phyloP scores from a whole-genome alignment of 2,888 invertebrate genomes.

The Rhagium mordax region DNA sequence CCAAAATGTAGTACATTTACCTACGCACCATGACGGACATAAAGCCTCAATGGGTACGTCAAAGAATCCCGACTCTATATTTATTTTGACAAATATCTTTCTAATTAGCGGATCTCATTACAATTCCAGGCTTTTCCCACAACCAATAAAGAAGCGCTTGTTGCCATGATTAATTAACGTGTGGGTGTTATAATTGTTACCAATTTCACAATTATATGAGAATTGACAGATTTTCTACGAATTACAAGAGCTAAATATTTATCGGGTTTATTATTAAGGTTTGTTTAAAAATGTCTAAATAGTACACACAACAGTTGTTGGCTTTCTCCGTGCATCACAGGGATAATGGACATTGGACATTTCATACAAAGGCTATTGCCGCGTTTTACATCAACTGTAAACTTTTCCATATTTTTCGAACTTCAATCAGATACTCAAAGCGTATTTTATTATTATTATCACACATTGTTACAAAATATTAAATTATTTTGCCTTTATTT shows the following conservation, averaged over 20 bases:
- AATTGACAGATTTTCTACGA: conserved; percentile 53
- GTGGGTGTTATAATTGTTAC: conserved; percentile 51
- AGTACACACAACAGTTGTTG: not conserved
- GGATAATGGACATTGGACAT: too few species aligned
- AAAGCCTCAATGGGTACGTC: not conserved
- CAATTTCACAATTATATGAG: conserved; percentile 53
- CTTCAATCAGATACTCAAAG: too few species aligned
- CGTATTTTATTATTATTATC: too few species aligned
- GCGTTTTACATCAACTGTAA: too few species aligned
- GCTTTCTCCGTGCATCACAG: not conserved
- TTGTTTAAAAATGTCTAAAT: not conserved
- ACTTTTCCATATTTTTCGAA: too few species aligned
- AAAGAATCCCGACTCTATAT: not conserved
- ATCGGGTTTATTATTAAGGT: conserved; percentile 24
- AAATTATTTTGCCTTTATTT: too few species aligned
- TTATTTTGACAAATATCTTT: conserved; percentile 2
- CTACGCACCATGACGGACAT: not conserved
- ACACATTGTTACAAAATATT: too few species aligned
- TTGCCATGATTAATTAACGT: conserved; percentile 44
- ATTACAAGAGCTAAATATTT: conserved; percentile 46
- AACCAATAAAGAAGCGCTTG: conserved; percentile 22
- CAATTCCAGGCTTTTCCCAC: conserved; percentile 35
- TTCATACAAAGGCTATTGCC: too few species aligned
- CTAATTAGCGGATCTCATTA: conserved; percentile 49
- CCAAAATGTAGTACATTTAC: too few species aligned